Evolutionary conservation across 2,113 vertebrate genomes (phyloP).

Genomic region (Phocoena phocoena): DNA sequence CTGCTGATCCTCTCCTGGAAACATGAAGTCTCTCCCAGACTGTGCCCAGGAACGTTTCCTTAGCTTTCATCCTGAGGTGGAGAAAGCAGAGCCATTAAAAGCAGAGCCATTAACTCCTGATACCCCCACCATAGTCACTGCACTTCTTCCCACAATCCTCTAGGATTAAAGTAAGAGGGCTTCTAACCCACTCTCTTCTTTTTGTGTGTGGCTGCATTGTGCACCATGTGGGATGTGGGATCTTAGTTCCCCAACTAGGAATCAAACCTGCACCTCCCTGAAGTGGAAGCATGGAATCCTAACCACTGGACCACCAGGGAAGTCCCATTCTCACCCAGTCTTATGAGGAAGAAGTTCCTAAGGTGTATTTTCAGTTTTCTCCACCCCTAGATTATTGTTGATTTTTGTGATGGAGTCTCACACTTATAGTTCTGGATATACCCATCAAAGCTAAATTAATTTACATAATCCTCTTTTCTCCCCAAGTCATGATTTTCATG

Average conservation of each 20-base stretch:
- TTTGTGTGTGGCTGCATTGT: no score
- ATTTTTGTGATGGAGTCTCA: not conserved
- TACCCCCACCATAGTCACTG: fast-evolving
- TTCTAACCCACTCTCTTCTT: not conserved
- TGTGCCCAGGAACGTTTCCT: not conserved
- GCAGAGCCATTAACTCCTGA: not conserved
- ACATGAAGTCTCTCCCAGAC: not conserved
- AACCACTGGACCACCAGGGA: no score
- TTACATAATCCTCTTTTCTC: not conserved
- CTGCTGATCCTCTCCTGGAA: not conserved
- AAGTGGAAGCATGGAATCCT: no score
- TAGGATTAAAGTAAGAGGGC: not conserved
- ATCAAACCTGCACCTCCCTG: no score
- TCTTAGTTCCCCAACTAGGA: no score
- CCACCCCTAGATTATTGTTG: not conserved
- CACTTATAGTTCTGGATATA: not conserved
- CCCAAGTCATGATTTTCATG: not conserved
- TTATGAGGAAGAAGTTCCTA: not conserved
- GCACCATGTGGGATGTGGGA: no score
- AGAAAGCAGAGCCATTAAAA: not conserved
- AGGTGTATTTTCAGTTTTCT: not conserved
- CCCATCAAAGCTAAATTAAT: not conserved
- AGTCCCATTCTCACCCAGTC: not conserved
- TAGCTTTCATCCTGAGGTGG: not conserved
- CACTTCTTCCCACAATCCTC: not conserved